A percentile compares a stretch with the other conserved stretches of the same genome.
Conservation (phyloP, 1,140 invertebrate species). For the Caenorhabditis elegans region WBcel235 BX284602.5:10548501-10549000, state of each 20-base stretch:
- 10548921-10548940: conserved; percentile 20
- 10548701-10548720: conserved; percentile 18
- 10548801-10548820: background rate
- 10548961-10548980: background rate
- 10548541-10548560: background rate
- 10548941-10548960: conserved; percentile 12
- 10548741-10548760: conserved; percentile 10
- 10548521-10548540: background rate
- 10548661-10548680: conserved; percentile 10
- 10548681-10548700: conserved; percentile 10
- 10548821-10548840: conserved; percentile 9
- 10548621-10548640: background rate
- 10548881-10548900: conserved; percentile 28
- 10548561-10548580: conserved; percentile 10
- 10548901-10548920: conserved; percentile 28
- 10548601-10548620: background rate
- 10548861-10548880: conserved; percentile 10
- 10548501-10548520: background rate
- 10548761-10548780: background rate
- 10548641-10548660: background rate
- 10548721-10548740: background rate
- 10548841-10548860: conserved; percentile 25
- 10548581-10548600: background rate
- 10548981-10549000: background rate
- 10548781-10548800: background rate